Conservation (phyloP, 2,888 invertebrate species). For the Harmothoe impar region DNA sequence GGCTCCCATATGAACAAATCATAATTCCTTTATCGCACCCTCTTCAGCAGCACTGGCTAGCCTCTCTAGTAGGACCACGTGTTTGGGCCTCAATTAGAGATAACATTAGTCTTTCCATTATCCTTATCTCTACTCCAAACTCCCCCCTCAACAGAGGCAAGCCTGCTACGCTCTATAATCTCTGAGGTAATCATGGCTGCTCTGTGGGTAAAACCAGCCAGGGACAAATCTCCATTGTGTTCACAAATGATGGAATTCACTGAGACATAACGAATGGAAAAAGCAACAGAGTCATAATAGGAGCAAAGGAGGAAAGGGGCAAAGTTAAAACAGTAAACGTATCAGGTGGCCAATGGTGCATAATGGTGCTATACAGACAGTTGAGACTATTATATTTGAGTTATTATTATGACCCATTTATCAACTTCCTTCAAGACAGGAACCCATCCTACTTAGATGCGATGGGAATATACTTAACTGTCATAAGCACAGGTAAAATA, state of each 20-base stretch:
- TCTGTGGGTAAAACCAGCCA: not conserved
- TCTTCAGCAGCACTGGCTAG: not conserved
- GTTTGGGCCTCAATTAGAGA: not conserved
- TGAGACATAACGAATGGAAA: not conserved
- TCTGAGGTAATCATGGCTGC: not conserved
- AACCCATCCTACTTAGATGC: too few relatives aligned
- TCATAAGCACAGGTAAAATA: too few relatives aligned
- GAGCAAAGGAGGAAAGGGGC: too few relatives aligned
- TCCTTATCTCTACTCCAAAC: constrained; percentile 8
- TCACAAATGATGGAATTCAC: not conserved
- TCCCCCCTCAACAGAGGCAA: not conserved
- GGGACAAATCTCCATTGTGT: not conserved
- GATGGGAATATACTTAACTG: too few relatives aligned
- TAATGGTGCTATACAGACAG: too few relatives aligned
- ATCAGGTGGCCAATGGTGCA: too few relatives aligned
- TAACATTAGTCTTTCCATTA: constrained; percentile 42
- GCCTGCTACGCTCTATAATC: not conserved
- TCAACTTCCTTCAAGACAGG: too few relatives aligned
- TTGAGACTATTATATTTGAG: too few relatives aligned
- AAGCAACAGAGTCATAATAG: too few relatives aligned
- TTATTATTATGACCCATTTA: too few relatives aligned
- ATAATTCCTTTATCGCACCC: constrained; percentile 24
- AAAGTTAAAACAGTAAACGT: too few relatives aligned
- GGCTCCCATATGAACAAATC: constrained; percentile 43
- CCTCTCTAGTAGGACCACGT: constrained; percentile 32